Conservation (phyloP, 2,888 invertebrate species). For the Synanthedon formicaeformis region DNA sequence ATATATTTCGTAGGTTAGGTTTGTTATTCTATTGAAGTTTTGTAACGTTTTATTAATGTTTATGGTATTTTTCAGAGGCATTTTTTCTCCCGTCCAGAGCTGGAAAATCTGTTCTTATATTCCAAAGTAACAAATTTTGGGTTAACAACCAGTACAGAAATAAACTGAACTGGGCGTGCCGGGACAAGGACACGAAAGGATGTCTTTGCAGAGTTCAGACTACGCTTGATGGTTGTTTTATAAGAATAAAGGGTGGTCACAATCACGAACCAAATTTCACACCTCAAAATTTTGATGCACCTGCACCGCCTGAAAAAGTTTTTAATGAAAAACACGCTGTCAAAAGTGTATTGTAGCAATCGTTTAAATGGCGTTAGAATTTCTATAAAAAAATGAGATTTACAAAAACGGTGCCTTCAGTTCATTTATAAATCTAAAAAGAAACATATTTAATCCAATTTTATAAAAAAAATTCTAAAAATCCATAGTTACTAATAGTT, state of each 20-base stretch:
- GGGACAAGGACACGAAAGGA: constrained; percentile 52
- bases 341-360: constrained; percentile 7
- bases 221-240: constrained; percentile 53
- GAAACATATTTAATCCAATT: too few relatives aligned
- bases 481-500: too few relatives aligned
- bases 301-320: constrained; percentile 19
- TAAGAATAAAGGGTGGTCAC: constrained; percentile 49
- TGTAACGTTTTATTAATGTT: not conserved
- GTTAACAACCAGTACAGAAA: constrained; percentile 60
- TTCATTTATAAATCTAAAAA: too few relatives aligned
- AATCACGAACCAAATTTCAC: constrained; percentile 57
- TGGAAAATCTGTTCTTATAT: constrained; percentile 60
- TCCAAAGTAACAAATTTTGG: constrained; percentile 59
- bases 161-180: constrained; percentile 62
- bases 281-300: constrained; percentile 43
- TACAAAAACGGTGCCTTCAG: too few relatives aligned
- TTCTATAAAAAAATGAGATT: not conserved
- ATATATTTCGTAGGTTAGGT: not conserved
- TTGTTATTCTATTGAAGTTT: not conserved
- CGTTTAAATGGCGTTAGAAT: not conserved
- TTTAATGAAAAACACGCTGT: constrained; percentile 18
- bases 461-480: too few relatives aligned
- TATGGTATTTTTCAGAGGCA: constrained; percentile 31
- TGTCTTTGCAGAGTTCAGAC: constrained; percentile 61
- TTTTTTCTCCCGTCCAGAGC: constrained; percentile 60